A percentile compares a stretch with the other conserved stretches of the same genome.
Conservation (phyloP, 37 sponge, comb jelly and placozoan genomes). For the Hexactinellida sp. region DNA sequence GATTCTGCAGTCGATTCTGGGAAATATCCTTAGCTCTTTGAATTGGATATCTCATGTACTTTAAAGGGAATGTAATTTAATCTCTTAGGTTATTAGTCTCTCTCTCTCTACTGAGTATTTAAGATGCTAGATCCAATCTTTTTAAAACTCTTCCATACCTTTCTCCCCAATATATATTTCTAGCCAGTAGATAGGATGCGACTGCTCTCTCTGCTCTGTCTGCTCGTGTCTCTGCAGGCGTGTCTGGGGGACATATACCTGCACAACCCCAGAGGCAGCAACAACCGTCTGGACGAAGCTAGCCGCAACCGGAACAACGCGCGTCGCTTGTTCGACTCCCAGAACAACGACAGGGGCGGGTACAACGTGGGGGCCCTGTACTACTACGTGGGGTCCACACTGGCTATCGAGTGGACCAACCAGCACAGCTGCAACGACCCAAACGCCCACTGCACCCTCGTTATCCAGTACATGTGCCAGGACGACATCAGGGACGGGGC, state of each 20-base stretch:
- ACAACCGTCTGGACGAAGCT: conserved; percentile 91
- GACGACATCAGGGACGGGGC: conserved; percentile 72
- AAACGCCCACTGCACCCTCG: conserved; percentile 85
- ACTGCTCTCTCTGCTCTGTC: background rate
- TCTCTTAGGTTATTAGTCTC: background rate
- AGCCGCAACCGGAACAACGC: conserved; percentile 77
- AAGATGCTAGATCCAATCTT: too few relatives aligned
- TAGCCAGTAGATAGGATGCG: too few relatives aligned
- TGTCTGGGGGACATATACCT: conserved; percentile 59
- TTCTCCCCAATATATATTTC: too few relatives aligned
- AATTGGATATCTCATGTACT: background rate
- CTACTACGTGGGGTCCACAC: conserved; percentile 77
- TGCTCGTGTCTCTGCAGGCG: background rate
- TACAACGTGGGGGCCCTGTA: conserved; percentile 92
- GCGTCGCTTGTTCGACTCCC: conserved; percentile 80
- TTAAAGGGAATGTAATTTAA: background rate
- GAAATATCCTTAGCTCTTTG: background rate
- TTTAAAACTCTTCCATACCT: too few relatives aligned
- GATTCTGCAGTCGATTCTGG: too few relatives aligned
- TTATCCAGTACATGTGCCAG: conserved; percentile 94
- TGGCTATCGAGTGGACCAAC: conserved; percentile 95
- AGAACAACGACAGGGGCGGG: conserved; percentile 97
- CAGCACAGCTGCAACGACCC: conserved; percentile 93
- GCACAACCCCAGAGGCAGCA: conserved; percentile 86
- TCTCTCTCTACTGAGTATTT: background rate